Base-by-base conservation (phyloP, 2,888 invertebrate species). In the Drosophila acutilabella region DNA sequence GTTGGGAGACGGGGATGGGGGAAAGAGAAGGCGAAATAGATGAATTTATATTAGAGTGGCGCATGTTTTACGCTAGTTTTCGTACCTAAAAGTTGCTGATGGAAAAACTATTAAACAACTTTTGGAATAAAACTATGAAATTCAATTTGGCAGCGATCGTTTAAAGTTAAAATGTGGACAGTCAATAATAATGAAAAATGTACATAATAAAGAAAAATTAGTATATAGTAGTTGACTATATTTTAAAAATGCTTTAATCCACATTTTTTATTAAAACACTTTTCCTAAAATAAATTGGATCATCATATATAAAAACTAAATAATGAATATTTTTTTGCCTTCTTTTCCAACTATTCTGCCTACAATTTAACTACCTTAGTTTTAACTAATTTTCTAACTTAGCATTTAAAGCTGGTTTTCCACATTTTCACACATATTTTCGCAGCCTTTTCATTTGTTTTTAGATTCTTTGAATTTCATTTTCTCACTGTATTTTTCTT, bases 401-500 rank as follows among this genome's bases (percentile, higher is more conserved):
- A 13, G 36, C 13, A 2, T 36, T 4, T 8, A 36, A 2, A 2
- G 0, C 8, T 5, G 8, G 8, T 30, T 30, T 30, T 30, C 30
- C 8, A 30, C 30, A 30, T 8, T 30, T 41, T 50, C 18, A 26
- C 10, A 8, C 13, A 10, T 1, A 26, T 42, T 47, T 26, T 14
- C 0, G 13, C 10, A 14, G 6, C 16, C 23, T 50, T 61, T 64
- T 41, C 11, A 36, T 8, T 50, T 45, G 36, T 7, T 42, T 47
- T 11, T 10, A 30, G 14, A 20, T 16, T 33, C 1, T 36, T 20
- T 48, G 42, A 40, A n/a, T 44, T 18, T 10, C 4, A 1, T 8
- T 41, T 53, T 7, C 48, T 50, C 18, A 41, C 10, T 16, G 41
- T 41, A 30, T 16, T 18, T 48, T 53, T n/a, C 47, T 6, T 10